Percentiles rank a stretch among this genome's conserved stretches.
These are phyloP conservation scores for Rafetus swinhoei DNA, from an alignment of 2,113 vertebrate species.

Conservation along the genomic window DNA sequence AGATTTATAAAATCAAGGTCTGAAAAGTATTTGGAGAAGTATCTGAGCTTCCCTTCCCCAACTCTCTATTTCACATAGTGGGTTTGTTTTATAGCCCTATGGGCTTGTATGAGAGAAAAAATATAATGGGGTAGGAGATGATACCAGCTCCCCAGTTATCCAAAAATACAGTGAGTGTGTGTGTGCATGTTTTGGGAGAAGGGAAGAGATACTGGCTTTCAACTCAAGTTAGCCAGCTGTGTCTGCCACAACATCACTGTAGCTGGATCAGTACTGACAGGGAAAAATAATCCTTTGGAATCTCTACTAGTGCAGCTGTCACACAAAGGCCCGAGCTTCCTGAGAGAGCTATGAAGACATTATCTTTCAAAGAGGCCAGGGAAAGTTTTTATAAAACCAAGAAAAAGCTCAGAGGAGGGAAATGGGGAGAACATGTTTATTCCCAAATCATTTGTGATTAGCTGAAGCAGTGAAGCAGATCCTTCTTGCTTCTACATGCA, in stretches of 20 bases:
- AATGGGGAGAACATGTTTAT: background rate
- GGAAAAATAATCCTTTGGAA: slow-evolving; percentile 15
- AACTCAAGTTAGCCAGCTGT: slow-evolving; percentile 55
- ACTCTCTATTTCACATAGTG: background rate
- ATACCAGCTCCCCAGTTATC: slow-evolving; percentile 60
- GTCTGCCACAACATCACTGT: slow-evolving; percentile 32
- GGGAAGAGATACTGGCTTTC: slow-evolving; percentile 38
- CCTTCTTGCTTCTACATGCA: background rate
- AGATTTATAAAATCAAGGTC: background rate
- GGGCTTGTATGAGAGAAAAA: slow-evolving; percentile 41
- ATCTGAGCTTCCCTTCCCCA: background rate
- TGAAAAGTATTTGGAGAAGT: background rate
- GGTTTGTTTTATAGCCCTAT: slow-evolving; percentile 30
- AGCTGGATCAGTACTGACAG: slow-evolving; percentile 27
- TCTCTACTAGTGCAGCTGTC: slow-evolving; percentile 54
- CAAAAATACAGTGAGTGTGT: slow-evolving; percentile 32
- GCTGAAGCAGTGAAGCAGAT: background rate
- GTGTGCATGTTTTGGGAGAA: slow-evolving; percentile 1
- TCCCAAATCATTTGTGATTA: background rate
- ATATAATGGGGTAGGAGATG: slow-evolving; percentile 60
- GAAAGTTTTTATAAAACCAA: slow-evolving; percentile 23
- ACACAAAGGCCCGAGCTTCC: slow-evolving; percentile 54
- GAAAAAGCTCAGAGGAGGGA: background rate
- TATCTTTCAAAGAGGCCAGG: slow-evolving; percentile 1
- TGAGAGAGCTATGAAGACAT: slow-evolving; percentile 25